Evolutionary conservation across 1,140 invertebrate genomes (phyloP).

Genomic region (Camponotus pennsylvanicus): DNA sequence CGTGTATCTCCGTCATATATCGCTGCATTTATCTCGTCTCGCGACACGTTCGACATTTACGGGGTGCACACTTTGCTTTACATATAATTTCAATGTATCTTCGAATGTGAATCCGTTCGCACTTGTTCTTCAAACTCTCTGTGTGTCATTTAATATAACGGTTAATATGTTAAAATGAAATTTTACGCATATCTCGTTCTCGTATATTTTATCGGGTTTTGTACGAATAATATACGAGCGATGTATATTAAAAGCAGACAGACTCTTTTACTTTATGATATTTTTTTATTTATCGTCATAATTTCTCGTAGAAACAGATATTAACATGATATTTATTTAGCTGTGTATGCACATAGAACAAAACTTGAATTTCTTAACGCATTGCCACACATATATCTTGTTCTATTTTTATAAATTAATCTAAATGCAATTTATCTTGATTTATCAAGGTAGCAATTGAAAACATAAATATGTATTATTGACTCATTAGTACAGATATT

Average conservation of each 20-base stretch:
- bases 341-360: too few relatives aligned
- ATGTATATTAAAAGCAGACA: background rate
- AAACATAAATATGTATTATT: background rate
- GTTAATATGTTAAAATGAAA: constrained; percentile 1
- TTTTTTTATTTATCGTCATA: background rate
- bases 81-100: background rate
- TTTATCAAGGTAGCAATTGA: background rate
- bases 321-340: too few relatives aligned
- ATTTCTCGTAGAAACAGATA: background rate
- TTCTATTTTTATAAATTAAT: background rate
- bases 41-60: background rate
- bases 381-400: too few relatives aligned
- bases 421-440: background rate
- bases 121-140: background rate
- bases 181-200: background rate
- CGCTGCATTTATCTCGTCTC: background rate
- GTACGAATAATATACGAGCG: background rate
- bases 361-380: background rate
- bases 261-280: background rate
- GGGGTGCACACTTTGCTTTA: constrained; percentile 16
- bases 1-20: constrained; percentile 22
- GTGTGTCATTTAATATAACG: background rate
- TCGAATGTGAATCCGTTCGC: background rate
- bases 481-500: background rate
- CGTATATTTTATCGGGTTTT: background rate